A percentile compares a stretch with the other conserved stretches of the same genome.
Conservation (phyloP, 2,797 vertebrate species). For the Onychomys arenicola region DNA sequence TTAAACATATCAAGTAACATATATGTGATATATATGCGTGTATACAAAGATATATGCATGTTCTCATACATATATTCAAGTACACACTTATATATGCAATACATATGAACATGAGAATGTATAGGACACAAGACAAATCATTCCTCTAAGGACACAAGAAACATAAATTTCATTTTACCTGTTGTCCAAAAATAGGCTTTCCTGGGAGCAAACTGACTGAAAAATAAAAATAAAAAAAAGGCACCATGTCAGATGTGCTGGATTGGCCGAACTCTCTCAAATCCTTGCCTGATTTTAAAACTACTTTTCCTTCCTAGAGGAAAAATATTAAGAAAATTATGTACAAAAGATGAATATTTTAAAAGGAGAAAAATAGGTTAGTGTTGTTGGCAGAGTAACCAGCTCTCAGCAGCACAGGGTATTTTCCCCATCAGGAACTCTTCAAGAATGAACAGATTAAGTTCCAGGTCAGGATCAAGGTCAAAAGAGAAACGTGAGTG, state of each 20-base stretch:
- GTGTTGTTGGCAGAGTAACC: slow-evolving; percentile 76
- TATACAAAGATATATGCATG: slow-evolving; percentile 69
- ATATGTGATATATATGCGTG: slow-evolving; percentile 34
- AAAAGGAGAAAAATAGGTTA: slow-evolving; percentile 78
- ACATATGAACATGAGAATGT: slow-evolving; percentile 42
- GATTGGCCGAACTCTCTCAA: slow-evolving; percentile 80
- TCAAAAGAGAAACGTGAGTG: slow-evolving; percentile 38
- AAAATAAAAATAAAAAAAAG: slow-evolving; percentile 88
- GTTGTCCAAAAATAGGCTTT: slow-evolving; percentile 94
- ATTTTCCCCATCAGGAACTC: slow-evolving; percentile 58
- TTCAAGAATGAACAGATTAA: slow-evolving; percentile 75
- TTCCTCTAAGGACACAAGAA: slow-evolving; percentile 67
- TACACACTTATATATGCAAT: slow-evolving; percentile 52
- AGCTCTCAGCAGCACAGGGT: slow-evolving; percentile 77
- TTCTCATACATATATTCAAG: slow-evolving; percentile 74
- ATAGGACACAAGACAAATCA: slow-evolving; percentile 68
- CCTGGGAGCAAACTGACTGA: slow-evolving; percentile 93
- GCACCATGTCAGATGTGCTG: slow-evolving; percentile 87
- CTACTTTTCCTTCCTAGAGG: slow-evolving; percentile 82
- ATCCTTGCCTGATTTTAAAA: slow-evolving; percentile 83
- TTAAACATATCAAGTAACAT: slow-evolving; percentile 55
- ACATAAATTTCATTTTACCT: slow-evolving; percentile 90
- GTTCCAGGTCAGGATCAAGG: slow-evolving; percentile 36
- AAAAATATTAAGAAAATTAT: slow-evolving; percentile 81
- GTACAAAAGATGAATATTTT: slow-evolving; percentile 62